Percentiles rank a stretch among this genome's conserved stretches.
phyloP scores from a whole-genome alignment of 2,888 invertebrate species.

The Harmothoe impar region DNA sequence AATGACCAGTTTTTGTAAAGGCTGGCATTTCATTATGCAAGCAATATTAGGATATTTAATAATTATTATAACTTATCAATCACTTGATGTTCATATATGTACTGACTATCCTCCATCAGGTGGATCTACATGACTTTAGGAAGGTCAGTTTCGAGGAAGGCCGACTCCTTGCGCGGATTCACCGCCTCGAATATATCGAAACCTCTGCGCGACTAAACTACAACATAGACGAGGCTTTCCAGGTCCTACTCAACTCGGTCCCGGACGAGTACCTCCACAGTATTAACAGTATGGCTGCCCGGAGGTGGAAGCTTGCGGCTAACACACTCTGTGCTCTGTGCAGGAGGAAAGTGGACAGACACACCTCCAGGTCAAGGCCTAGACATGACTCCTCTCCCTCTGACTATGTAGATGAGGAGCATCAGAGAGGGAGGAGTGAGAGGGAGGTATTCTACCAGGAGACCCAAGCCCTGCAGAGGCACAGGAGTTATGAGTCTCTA shows the following conservation, averaged over 20 bases:
- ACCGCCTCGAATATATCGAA: constrained; percentile 66
- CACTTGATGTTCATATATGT: too few species aligned
- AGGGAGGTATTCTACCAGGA: not conserved
- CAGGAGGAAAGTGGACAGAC: not conserved
- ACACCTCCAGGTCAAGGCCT: not conserved
- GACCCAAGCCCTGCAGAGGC: not conserved
- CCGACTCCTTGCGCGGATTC: constrained; percentile 65
- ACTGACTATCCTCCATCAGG: not conserved
- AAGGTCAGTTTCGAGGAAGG: constrained; percentile 65
- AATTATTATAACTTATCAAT: too few species aligned
- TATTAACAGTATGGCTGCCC: constrained; percentile 14
- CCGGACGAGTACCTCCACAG: constrained; percentile 65
- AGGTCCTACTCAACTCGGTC: constrained; percentile 60
- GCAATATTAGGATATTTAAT: too few species aligned
- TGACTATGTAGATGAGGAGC: not conserved
- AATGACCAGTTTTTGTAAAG: too few species aligned
- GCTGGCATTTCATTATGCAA: too few species aligned
- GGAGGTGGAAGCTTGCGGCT: constrained; percentile 12
- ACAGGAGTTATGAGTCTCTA: constrained; percentile 39
- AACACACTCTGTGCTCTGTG: constrained; percentile 31
- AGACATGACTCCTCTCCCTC: constrained; percentile 33
- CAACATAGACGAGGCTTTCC: constrained; percentile 67
- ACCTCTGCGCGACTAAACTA: constrained; percentile 63
- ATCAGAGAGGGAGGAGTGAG: not conserved
- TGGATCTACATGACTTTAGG: constrained; percentile 16